These are phyloP conservation scores for Carapus acus DNA, from an alignment of 2,797 vertebrate genomes.

Conservation along the genomic window DNA sequence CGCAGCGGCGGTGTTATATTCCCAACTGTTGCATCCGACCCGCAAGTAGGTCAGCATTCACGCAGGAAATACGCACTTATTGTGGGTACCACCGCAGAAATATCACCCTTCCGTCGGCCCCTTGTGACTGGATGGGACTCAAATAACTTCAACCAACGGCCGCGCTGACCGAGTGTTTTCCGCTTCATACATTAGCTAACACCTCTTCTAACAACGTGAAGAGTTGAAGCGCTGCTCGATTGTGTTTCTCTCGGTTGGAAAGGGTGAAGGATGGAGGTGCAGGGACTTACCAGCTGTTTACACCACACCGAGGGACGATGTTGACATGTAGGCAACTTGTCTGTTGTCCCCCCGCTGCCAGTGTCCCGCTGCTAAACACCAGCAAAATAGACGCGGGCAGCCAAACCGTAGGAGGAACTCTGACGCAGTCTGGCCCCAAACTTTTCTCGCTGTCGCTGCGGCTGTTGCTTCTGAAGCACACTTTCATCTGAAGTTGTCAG, in stretches of 20 bases:
- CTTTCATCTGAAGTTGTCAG: constrained; percentile 60
- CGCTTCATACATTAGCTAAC: not conserved
- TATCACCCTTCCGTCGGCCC: constrained; percentile 35
- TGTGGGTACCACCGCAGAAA: constrained; percentile 32
- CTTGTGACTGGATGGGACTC: constrained; percentile 32
- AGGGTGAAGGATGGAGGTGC: constrained; percentile 24
- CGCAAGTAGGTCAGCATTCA: constrained; percentile 56
- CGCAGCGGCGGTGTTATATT: constrained; percentile 27
- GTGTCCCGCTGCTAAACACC: constrained; percentile 37
- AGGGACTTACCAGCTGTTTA: constrained; percentile 77
- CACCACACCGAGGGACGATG: constrained; percentile 50
- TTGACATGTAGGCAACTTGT: constrained; percentile 74
- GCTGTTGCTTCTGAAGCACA: constrained; percentile 51
- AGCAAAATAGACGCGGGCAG: constrained; percentile 21
- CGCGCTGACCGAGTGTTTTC: constrained; percentile 11
- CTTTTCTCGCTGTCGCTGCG: constrained; percentile 50
- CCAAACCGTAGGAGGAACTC: constrained; percentile 8
- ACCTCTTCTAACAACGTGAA: not conserved
- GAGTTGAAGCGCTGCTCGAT: not conserved
- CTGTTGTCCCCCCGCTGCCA: constrained; percentile 40
- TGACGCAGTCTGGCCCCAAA: not conserved
- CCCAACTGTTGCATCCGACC: constrained; percentile 66
- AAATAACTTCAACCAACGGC: constrained; percentile 6
- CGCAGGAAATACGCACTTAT: constrained; percentile 38
- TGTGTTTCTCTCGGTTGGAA: not conserved